A percentile compares a stretch with the other conserved stretches of the same genome.
These are phyloP conservation scores for Melopsittacus undulatus DNA, from an alignment of 2,797 vertebrate species.

Conservation along the genomic window DNA sequence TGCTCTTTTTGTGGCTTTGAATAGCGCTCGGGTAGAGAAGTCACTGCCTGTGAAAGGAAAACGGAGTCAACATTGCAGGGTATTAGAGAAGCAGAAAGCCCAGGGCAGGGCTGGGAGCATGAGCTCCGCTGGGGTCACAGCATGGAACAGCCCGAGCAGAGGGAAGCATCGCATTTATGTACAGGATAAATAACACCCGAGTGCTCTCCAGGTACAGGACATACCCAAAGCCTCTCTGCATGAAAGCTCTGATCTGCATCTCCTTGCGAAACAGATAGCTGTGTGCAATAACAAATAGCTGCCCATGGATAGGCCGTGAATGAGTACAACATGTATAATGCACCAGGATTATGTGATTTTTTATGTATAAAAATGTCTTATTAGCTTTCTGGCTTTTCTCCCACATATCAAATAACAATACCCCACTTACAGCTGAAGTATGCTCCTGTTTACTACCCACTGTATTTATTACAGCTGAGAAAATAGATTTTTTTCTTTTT, in stretches of 20 bases:
- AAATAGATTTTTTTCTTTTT: not conserved
- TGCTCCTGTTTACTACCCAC: not conserved
- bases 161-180: rapidly evolving
- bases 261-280: not conserved
- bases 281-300: not conserved
- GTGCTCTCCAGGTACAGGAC: not conserved
- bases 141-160: rapidly evolving
- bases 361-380: not conserved
- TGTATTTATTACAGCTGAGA: conserved; percentile 26
- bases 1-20: not conserved
- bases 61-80: not conserved
- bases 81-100: not conserved
- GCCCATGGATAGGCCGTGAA: not conserved
- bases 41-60: not conserved
- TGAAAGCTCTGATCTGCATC: not conserved
- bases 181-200: not conserved
- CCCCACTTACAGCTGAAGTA: conserved; percentile 18
- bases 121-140: not conserved
- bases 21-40: not conserved
- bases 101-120: not conserved
- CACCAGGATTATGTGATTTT: not conserved
- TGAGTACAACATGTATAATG: not conserved
- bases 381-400: not conserved
- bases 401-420: conserved; percentile 3
- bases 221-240: not conserved